Conservation (phyloP, 2,888 invertebrate species). For the Sacculina carcini region DNA sequence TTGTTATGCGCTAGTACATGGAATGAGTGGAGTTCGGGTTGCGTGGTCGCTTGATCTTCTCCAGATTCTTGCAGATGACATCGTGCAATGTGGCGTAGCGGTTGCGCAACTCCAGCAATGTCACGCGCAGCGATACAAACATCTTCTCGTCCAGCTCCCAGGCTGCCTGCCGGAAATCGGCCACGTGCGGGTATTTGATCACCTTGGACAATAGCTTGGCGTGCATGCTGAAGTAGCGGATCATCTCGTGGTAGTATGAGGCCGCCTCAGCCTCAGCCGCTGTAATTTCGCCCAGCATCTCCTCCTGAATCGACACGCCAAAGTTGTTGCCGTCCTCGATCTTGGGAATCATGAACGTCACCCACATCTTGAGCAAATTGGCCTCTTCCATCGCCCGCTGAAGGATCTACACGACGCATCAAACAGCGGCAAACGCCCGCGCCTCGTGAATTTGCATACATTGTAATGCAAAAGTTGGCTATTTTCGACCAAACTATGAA, state of each 20-base stretch:
- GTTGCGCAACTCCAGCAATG: constrained; percentile 86
- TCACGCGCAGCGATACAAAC: constrained; percentile 73
- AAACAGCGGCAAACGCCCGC: neutral
- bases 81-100: constrained; percentile 93
- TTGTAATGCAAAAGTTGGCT: no score
- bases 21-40: constrained; percentile 36
- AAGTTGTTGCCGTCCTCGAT: constrained; percentile 99
- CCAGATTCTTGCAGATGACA: constrained; percentile 89
- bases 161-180: constrained; percentile 78
- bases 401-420: neutral
- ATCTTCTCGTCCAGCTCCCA: constrained; percentile 89
- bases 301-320: constrained; percentile 95
- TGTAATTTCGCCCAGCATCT: constrained; percentile 86
- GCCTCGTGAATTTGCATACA: no score
- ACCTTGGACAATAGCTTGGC: constrained; percentile 43
- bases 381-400: neutral
- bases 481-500: no score
- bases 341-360: constrained; percentile 92
- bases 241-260: constrained; percentile 91
- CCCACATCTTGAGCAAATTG: constrained; percentile 70
- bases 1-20: no score
- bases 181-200: constrained; percentile 89
- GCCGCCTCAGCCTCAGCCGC: constrained; percentile 92
- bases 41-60: constrained; percentile 93
- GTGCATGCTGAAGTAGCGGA: constrained; percentile 75